phyloP scores from a whole-genome alignment of 2,113 vertebrate species.

The Sinosuthora webbiana region DNA sequence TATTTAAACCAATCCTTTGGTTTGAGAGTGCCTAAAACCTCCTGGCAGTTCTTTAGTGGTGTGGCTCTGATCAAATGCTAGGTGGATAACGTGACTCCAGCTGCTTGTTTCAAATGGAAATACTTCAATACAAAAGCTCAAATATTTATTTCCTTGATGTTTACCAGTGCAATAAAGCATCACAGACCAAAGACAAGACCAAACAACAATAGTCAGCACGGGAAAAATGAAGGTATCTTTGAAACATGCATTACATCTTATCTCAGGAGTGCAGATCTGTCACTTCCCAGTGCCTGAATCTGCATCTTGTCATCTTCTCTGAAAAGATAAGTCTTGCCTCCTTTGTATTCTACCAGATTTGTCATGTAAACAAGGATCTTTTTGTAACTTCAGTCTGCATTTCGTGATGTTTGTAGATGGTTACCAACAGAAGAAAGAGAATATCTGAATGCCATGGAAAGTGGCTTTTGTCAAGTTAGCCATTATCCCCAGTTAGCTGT shows the following conservation, averaged over 20 bases:
- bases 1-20: neutral
- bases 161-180: constrained; percentile 61
- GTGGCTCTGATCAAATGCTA: neutral
- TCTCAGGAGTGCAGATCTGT: constrained; percentile 56
- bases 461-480: neutral
- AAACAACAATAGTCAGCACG: constrained; percentile 30
- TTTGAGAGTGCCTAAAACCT: neutral
- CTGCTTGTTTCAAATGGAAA: constrained; percentile 39
- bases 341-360: constrained; percentile 34
- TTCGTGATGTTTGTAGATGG: neutral
- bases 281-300: constrained; percentile 50
- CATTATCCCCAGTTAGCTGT: neutral
- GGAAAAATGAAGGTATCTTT: constrained; percentile 56
- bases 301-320: constrained; percentile 33
- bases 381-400: neutral
- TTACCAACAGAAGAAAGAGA: neutral
- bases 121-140: constrained; percentile 36
- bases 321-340: constrained; percentile 20
- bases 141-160: constrained; percentile 53
- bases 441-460: neutral
- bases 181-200: constrained; percentile 62
- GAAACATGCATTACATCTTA: constrained; percentile 47
- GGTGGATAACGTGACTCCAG: neutral
- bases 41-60: neutral
- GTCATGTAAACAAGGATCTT: neutral